These are phyloP conservation scores for Ailuropoda melanoleuca DNA, from an alignment of 2,113 vertebrate genomes.

Conservation along the genomic window DNA sequence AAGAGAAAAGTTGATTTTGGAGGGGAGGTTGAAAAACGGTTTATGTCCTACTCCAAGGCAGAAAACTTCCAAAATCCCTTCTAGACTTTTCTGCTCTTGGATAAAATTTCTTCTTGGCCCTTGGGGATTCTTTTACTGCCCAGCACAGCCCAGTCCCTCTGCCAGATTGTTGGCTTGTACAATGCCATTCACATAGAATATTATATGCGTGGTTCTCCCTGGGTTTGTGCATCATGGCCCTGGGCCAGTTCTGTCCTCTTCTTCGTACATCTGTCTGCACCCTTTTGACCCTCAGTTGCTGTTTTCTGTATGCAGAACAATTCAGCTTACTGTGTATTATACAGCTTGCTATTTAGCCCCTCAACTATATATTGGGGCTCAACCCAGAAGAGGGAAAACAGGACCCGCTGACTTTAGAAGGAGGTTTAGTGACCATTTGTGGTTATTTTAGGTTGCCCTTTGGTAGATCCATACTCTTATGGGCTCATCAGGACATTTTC, in stretches of 20 bases:
- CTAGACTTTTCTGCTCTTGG: not conserved
- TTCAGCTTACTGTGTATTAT: not conserved
- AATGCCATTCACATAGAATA: not conserved
- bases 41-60: not conserved
- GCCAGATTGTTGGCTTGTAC: not conserved
- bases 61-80: slow-evolving; percentile 1
- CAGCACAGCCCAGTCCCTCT: not conserved
- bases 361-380: not conserved
- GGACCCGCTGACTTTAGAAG: not conserved
- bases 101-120: not conserved
- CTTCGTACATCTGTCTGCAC: not conserved
- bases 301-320: not conserved
- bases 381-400: not conserved
- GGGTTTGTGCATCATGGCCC: not conserved
- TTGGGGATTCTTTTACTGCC: not conserved
- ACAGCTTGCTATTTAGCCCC: not conserved
- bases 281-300: not conserved
- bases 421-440: not conserved
- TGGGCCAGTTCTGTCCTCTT: not conserved
- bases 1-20: slow-evolving; percentile 14
- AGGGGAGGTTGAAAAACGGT: not conserved
- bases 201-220: not conserved
- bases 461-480: not conserved
- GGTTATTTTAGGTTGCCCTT: not conserved
- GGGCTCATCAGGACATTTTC: not conserved